Evolutionary conservation across 2,888 invertebrate genomes (phyloP), one percentile per base, ranked within the genome.

Genomic region (Laspeyria flexula): DNA sequence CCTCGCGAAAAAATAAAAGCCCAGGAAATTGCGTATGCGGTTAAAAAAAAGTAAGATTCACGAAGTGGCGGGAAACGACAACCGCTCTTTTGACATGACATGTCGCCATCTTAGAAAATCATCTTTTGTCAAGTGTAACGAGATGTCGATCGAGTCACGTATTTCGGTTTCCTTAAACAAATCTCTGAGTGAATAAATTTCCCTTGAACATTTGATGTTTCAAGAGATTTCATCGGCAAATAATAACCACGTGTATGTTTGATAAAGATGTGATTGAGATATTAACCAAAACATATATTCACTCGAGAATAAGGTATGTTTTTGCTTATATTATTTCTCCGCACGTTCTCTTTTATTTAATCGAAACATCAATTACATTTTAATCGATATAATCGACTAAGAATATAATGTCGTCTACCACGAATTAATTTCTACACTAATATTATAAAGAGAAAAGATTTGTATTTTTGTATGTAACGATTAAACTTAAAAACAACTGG

Each of bases 11-110:
- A 81, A 79, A 85, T 79, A 81, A 85, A 67, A 77, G 68, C 74
- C 60, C 77, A 81, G 85, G 83, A 89, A 86, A 89, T 88, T 87
- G 82, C 76, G 84, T 85, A 82, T 79, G 79, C 73, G 75, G 78
- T 78, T 77, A 75, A 83, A 83, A 83, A 77, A 81, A 71, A 7
- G 65, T 55, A 78, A 75, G 61, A 66, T 55, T 60, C 61, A 56
- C 63, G 62, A 70, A 78, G 71, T 78, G 73, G 79, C 76, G 77
- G 70, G 73, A 79, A 75, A 59, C 62, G 65, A 71, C 67, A 68
- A 65, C 71, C 73, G 65, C 69, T 53, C 70, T 81, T 83, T 83
- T 81, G 80, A 82, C 74, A 64, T 79, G 80, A 83, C 84, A 77
- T 80, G 80, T 72, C 81, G 79, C 79, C 85, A 84, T 87, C 72